Evolutionary conservation across 2,113 vertebrate genomes (phyloP), one percentile per base, ranked within the genome.

Genomic region (Galeopterus variegatus): DNA sequence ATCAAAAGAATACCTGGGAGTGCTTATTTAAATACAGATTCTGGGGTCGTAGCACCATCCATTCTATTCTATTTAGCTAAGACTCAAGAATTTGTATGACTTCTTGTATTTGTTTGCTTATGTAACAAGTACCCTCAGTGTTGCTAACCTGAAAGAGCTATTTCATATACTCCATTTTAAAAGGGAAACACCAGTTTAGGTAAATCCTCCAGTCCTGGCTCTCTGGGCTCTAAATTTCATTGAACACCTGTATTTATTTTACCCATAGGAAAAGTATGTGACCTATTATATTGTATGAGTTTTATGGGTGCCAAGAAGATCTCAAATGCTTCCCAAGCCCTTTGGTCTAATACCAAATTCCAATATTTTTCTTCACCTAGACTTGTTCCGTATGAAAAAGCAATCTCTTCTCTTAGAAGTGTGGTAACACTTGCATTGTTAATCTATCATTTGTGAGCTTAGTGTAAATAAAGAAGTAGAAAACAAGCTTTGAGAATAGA

Each of bases 331-430:
- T 58, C 67, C 48, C 33, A 58, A 48, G 14, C 48, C 73, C 23
- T 85, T 75, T 96, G 80, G 33, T 54, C 92, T 92, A 75, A 50
- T 64, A 72, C 7, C 14, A 41, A 77, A 64, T 77, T 88, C 82
- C 48, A 85, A 23, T 72, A 45, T 88, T 84, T 80, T 73, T 85
- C 58, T 91, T 96, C 36, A 64, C 56, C 45, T 81, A 4, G 24
- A 21, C 79, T 86, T 54, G 2, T 75, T 85, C 69, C 45, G 83
- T 69, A 31, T 41, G 73, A 94, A 96, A 85, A 93, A 48, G 62
- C 58, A 60, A 31, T 9, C 2, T 67, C 14, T 90, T 56, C 24
- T 86, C 45, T 69, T 79, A 60, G 24, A 41, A 82, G 26, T 72
- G 9, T 41, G 72, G 31, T 50, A 56, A 67, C 52, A 62, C 62